Evolutionary conservation across 1,140 invertebrate species (phyloP), one percentile per base, ranked within the genome.

Genomic region (Drosophila elegans): DNA sequence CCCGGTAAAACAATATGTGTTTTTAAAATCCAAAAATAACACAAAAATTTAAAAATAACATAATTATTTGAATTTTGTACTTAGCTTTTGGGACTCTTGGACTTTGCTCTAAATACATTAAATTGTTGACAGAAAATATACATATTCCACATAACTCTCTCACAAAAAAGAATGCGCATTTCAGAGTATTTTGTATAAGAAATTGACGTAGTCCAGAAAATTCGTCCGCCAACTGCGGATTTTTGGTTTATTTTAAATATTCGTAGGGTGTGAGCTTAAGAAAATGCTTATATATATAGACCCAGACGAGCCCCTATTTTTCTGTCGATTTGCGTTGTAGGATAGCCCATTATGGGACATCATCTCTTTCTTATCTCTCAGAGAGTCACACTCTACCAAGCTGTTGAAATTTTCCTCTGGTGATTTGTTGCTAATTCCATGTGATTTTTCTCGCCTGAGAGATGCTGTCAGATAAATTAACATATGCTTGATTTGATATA

Each of bases 81-180:
- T 77, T 81, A 78, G 72, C 36, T 48, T 48, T 29, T 42, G 55
- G 49, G 21, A 51, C 29, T 69, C 59, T 79, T 88, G 75, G 75
- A 88, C 83, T 88, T 83, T 86, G 64, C 1, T 41, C 69, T 7
- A 81, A 27, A 73, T 62, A 76, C 72, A 76, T 62, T 71, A 82
- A 71, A 88, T 82, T 82, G 78, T 73, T 85, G 78, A 78, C 71
- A 74, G 46, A 61, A 68, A n/a, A 64, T 56, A 72, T 56, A 72
- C 75, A 74, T 56, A 63, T 71, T 32, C 21, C 51, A 29, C 25
- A 12, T 11, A 38, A 46, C 48, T 32, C 55, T 5, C 3, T 34
- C 55, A n/a, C 36, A 66, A 32, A 46, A 71, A 71, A 63, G 39
- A 44, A 32, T 64, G 56, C 80, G 80, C 66, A 72, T 69, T 74